Conservation (phyloP, 2,797 vertebrate genomes). For the Pampus argenteus region DNA sequence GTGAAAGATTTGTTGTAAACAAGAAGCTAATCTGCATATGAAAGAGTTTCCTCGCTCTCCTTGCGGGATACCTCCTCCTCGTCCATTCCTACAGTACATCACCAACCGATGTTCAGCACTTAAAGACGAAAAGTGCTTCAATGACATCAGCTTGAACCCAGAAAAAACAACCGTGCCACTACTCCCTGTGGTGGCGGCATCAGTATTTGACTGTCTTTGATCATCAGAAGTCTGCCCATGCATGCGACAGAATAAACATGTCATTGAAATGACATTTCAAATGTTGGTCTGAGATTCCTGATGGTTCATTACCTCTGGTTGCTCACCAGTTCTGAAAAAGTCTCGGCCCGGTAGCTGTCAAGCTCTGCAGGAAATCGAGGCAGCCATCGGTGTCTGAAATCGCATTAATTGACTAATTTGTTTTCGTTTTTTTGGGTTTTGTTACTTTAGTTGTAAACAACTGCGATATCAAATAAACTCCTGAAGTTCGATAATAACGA, state of each 20-base stretch:
- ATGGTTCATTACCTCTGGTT: conserved; percentile 42
- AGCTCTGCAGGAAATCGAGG: neutral
- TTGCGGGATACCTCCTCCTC: conserved; percentile 44
- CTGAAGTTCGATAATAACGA: neutral
- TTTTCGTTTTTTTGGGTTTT: neutral
- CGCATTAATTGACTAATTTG: neutral
- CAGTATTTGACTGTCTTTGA: conserved; percentile 60
- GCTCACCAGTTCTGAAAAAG: conserved; percentile 27
- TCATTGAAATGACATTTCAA: conserved; percentile 59
- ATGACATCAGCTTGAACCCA: conserved; percentile 57
- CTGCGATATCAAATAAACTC: neutral
- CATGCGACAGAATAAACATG: conserved; percentile 41
- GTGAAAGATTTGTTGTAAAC: conserved; percentile 58
- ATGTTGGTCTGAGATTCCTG: conserved; percentile 36
- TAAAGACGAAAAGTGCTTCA: conserved; percentile 30
- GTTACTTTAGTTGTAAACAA: neutral
- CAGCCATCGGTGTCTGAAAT: neutral
- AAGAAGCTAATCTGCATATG: conserved; percentile 67
- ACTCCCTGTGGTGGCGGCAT: conserved; percentile 39
- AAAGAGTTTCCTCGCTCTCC: conserved; percentile 48
- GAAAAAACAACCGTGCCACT: conserved; percentile 27
- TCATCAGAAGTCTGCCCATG: conserved; percentile 41
- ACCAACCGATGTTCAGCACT: conserved; percentile 21
- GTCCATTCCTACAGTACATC: conserved; percentile 30
- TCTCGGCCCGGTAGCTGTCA: conserved; percentile 8